A percentile compares a stretch with the other conserved stretches of the same genome.
Evolutionary conservation across 2,113 vertebrate genomes (phyloP).

Genomic region (Lampris incognitus): DNA sequence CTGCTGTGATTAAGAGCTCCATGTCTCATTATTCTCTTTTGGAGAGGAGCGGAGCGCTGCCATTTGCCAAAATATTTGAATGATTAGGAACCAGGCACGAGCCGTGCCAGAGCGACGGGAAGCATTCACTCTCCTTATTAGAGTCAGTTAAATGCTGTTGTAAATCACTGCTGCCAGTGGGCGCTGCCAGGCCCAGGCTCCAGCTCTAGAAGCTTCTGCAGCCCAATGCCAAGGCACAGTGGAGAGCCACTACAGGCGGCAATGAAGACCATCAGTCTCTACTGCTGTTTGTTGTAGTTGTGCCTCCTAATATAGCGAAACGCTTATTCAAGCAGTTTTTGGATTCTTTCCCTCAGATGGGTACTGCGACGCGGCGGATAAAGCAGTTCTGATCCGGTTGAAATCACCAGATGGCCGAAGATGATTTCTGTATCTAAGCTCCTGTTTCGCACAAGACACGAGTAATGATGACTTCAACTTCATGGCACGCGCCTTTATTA

Average conservation of each 20-base stretch:
- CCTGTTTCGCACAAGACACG: conserved; percentile 49
- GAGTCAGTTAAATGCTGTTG: conserved; percentile 91
- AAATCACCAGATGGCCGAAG: conserved; percentile 53
- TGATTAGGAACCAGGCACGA: conserved; percentile 90
- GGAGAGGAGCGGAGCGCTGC: conserved; percentile 80
- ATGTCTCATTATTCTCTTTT: conserved; percentile 82
- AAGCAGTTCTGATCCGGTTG: conserved; percentile 48
- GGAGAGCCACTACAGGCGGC: conserved; percentile 59
- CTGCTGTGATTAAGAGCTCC: conserved; percentile 95
- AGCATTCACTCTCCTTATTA: conserved; percentile 94
- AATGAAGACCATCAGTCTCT: conserved; percentile 50
- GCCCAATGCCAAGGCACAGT: conserved; percentile 65
- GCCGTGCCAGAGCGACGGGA: conserved; percentile 91
- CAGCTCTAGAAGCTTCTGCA: conserved; percentile 69
- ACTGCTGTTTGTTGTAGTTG: conserved; percentile 69
- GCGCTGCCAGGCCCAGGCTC: conserved; percentile 71
- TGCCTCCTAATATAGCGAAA: conserved; percentile 51
- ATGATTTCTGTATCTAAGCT: conserved; percentile 52
- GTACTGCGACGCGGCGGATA: conserved; percentile 42
- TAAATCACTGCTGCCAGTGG: conserved; percentile 88
- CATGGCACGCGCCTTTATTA: conserved; percentile 51
- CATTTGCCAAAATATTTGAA: conserved; percentile 97
- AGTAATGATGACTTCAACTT: conserved; percentile 60
- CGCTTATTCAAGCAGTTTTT: conserved; percentile 57
- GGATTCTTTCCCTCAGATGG: conserved; percentile 47